These are phyloP conservation scores for Chelonus insularis DNA, from an alignment of 1,140 invertebrate species.

Conservation along the genomic window DNA sequence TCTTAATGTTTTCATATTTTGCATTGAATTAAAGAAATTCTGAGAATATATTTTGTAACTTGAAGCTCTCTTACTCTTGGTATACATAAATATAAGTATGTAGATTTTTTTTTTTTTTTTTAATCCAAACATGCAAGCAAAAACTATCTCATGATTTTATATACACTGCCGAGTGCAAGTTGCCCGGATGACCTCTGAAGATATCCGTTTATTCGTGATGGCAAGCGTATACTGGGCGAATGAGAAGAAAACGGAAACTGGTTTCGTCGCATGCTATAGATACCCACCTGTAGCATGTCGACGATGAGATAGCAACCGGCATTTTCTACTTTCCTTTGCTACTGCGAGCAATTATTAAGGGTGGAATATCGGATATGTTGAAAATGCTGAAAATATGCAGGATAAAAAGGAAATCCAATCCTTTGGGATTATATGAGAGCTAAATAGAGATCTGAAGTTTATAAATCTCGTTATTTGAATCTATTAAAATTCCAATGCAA, in stretches of 20 bases:
- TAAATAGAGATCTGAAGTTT: too few species aligned
- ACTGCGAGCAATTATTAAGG: conserved; percentile 1
- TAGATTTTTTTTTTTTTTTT: too few species aligned
- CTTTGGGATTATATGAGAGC: too few species aligned
- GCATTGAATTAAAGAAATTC: too few species aligned
- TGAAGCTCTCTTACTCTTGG: too few species aligned
- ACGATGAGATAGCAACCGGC: conserved; percentile 15
- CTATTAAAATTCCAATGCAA: too few species aligned
- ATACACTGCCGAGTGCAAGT: not conserved
- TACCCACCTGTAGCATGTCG: conserved; percentile 29
- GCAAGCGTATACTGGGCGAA: conserved; percentile 21
- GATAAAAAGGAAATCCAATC: too few species aligned
- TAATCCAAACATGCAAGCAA: not conserved
- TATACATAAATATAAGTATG: too few species aligned
- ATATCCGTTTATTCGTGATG: conserved; percentile 29
- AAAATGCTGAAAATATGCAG: too few species aligned
- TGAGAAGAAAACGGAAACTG: conserved; percentile 32
- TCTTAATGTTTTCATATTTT: too few species aligned
- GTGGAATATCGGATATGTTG: not conserved
- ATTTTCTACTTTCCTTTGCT: not conserved
- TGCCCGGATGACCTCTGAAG: conserved; percentile 28
- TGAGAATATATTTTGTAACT: too few species aligned
- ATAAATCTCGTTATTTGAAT: too few species aligned
- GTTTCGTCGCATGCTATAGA: conserved; percentile 25
- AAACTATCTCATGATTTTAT: not conserved